phyloP scores from a whole-genome alignment of 1,140 invertebrate species.

The Paramacrobiotus metropolitanus region DNA sequence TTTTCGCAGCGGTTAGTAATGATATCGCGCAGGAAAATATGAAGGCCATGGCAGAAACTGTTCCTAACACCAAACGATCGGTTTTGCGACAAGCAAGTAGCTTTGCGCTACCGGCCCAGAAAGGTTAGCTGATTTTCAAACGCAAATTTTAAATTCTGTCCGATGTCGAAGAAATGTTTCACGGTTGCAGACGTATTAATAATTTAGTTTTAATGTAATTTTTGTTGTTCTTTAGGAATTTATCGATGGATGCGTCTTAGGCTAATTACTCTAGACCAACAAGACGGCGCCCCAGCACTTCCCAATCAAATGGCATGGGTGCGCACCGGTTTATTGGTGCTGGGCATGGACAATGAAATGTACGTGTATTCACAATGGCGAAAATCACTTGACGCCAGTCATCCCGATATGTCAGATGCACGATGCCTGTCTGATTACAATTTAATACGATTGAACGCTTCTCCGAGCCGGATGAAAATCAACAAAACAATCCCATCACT shows the following conservation, averaged over 20 bases:
- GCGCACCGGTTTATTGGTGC: slow-evolving; percentile 80
- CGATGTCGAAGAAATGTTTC: too few relatives aligned
- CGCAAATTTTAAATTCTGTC: too few relatives aligned
- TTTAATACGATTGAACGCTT: not conserved
- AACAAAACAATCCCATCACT: not conserved
- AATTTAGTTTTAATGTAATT: not conserved
- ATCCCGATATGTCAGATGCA: not conserved
- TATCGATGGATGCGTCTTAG: slow-evolving; percentile 77
- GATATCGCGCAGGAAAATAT: slow-evolving; percentile 71
- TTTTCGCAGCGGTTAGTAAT: slow-evolving; percentile 10
- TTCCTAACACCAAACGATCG: slow-evolving; percentile 42
- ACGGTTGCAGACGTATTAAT: not conserved
- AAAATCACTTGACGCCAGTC: slow-evolving; percentile 5
- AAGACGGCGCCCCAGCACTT: slow-evolving; percentile 76
- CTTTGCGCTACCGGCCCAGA: not conserved
- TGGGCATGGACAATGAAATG: slow-evolving; percentile 99
- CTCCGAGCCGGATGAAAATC: slow-evolving; percentile 2
- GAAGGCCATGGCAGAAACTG: slow-evolving; percentile 59
- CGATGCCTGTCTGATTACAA: not conserved
- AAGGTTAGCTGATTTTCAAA: too few relatives aligned
- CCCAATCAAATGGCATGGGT: slow-evolving; percentile 98
- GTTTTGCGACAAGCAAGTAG: slow-evolving; percentile 46
- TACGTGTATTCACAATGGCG: slow-evolving; percentile 93
- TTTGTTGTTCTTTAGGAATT: not conserved
- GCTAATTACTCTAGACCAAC: slow-evolving; percentile 68